These are phyloP conservation scores for Eretmochelys imbricata DNA, from an alignment of 2,113 vertebrate genomes.

Conservation along the genomic window DNA sequence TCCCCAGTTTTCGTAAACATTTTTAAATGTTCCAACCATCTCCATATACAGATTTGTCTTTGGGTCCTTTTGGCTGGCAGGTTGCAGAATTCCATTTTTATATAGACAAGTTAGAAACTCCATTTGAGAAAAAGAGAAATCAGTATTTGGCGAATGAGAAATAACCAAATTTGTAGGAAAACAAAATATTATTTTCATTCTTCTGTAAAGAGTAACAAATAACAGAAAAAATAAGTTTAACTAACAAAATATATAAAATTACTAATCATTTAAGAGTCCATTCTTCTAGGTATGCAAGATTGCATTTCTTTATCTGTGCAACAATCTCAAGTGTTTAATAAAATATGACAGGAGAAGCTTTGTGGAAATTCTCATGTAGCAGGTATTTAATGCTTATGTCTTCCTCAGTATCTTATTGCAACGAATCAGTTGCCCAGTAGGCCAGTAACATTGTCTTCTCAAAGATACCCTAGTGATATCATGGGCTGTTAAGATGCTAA, in stretches of 20 bases:
- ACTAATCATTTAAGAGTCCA: neutral
- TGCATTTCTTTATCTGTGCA: neutral
- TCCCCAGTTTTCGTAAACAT: neutral
- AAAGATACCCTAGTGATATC: conserved; percentile 22
- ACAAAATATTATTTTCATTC: neutral
- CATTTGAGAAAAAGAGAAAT: neutral
- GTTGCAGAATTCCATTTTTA: neutral
- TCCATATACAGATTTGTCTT: neutral
- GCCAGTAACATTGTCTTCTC: neutral
- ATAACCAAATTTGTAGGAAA: neutral
- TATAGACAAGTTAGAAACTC: neutral
- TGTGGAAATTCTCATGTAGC: neutral
- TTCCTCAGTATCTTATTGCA: conserved; percentile 33
- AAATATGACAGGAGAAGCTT: neutral
- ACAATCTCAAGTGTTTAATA: neutral
- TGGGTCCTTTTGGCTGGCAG: neutral
- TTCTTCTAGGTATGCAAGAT: neutral
- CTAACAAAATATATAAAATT: neutral
- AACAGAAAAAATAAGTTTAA: neutral
- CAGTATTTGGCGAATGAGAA: neutral
- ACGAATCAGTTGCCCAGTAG: conserved; percentile 51
- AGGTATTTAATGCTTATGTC: conserved; percentile 52
- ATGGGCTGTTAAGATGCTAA: conserved; percentile 56
- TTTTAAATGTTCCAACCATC: neutral
- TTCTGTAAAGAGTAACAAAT: neutral